Base-by-base conservation (phyloP, 1,140 invertebrate genomes). In the Cardiocondyla obscurior region DNA sequence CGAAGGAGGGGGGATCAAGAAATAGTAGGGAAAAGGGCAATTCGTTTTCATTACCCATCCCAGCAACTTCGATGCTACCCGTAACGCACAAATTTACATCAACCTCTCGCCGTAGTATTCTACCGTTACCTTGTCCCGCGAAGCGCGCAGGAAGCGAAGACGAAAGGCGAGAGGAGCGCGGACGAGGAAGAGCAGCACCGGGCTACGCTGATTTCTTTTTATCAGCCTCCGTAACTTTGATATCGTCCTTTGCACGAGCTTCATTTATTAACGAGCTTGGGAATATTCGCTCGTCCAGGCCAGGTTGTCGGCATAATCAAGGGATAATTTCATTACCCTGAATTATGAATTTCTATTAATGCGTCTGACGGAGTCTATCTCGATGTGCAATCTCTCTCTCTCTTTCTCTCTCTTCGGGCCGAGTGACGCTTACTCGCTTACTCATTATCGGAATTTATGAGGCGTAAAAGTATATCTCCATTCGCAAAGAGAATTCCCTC, bases 21-120 rank as follows among this genome's bases (percentile, higher is more conserved):
- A 84, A 74, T 84, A 76, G 64, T 49, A 39, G 69, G 57, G 65
- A 85, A 82, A 84, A 86, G 82, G 82, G 85, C 82, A 73, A 88
- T 88, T 84, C 86, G 86, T 88, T 88, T 77, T 81, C 86, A 88
- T 88, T 88, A 88, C 82, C 74, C 85, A 60, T 42, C 53, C 67
- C 28, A 30, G 69, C 67, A 84, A 85, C 84, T 85, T 82, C 81
- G 85, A 85, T 77, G 67, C 69, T 70, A 49, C 36, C 58, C 69
- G 86, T 84, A 84, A 88, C 86, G 73, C 64, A 51, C 82, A 82
- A 88, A 88, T 88, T 84, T 88, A 86, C 86, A 87, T 86, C 85
- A 81, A 73, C 84, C 84, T 64, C 36, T 81, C 30, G 64, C 25
- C 28, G 36, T 81, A 58, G 46, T 72, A 85, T 86, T n/a, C 65